Conservation (phyloP, 2,113 vertebrate genomes). For the Nesogale talazaci region DNA sequence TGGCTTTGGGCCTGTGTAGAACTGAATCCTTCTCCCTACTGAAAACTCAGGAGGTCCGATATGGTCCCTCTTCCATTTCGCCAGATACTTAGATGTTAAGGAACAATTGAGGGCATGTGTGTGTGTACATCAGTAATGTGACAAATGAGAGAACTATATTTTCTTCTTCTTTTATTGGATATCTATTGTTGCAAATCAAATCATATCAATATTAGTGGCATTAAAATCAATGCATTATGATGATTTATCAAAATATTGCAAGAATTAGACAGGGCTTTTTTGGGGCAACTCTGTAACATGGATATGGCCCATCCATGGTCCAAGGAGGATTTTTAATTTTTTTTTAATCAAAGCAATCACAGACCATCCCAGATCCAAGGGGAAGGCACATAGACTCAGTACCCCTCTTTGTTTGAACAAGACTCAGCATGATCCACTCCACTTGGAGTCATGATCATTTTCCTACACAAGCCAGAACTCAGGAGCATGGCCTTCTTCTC, state of each 20-base stretch:
- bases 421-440: background rate
- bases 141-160: too few species aligned
- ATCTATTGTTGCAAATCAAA: too few species aligned
- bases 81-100: background rate
- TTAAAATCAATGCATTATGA: conserved; percentile 30
- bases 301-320: background rate
- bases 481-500: background rate
- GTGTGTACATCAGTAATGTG: background rate
- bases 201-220: background rate
- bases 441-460: background rate
- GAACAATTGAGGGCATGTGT: background rate
- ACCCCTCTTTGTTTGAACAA: conserved; percentile 22
- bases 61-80: too few species aligned
- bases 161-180: too few species aligned
- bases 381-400: background rate
- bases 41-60: too few species aligned
- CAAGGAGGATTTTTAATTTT: background rate
- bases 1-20: too few species aligned
- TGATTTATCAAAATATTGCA: background rate
- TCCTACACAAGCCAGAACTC: conserved; percentile 41
- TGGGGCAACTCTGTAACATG: background rate
- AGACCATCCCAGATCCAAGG: conserved; percentile 14
- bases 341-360: background rate
- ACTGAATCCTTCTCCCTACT: too few species aligned
- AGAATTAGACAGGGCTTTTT: background rate